phyloP scores from a whole-genome alignment of 2,797 vertebrate genomes.

The Rhincodon typus region DNA sequence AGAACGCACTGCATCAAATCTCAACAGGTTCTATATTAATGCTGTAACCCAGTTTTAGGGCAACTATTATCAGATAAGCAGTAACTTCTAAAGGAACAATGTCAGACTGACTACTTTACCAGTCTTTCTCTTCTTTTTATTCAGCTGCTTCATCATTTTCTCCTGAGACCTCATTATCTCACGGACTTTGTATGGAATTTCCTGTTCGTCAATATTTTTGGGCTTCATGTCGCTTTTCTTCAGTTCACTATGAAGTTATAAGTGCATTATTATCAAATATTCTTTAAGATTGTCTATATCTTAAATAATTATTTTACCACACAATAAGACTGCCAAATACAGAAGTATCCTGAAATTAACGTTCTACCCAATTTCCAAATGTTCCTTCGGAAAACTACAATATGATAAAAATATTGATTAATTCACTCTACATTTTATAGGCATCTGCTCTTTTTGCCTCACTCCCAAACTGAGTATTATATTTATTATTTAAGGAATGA shows the following conservation, averaged over 20 bases:
- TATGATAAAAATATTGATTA: neutral
- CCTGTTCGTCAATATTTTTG: conserved; percentile 62
- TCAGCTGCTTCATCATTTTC: conserved; percentile 56
- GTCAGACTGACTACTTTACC: conserved; percentile 44
- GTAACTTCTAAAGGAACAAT: neutral
- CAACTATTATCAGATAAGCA: neutral
- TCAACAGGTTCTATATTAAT: neutral
- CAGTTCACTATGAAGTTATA: conserved; percentile 46
- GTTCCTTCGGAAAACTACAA: neutral
- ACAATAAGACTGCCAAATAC: neutral
- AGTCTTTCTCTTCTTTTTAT: conserved; percentile 45
- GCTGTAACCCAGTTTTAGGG: neutral
- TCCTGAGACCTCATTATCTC: conserved; percentile 81
- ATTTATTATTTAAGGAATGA: too few relatives aligned
- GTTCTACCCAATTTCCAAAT: neutral
- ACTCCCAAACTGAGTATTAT: neutral
- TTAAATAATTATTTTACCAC: neutral
- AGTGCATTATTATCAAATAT: neutral
- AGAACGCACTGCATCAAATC: neutral
- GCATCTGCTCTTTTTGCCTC: neutral
- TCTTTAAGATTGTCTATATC: neutral
- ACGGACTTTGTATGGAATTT: conserved; percentile 82
- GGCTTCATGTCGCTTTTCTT: conserved; percentile 58
- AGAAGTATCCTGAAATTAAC: neutral
- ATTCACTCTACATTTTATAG: neutral